These are phyloP conservation scores for Podilymbus podiceps DNA, from an alignment of 2,113 vertebrate genomes.

Conservation along the genomic window DNA sequence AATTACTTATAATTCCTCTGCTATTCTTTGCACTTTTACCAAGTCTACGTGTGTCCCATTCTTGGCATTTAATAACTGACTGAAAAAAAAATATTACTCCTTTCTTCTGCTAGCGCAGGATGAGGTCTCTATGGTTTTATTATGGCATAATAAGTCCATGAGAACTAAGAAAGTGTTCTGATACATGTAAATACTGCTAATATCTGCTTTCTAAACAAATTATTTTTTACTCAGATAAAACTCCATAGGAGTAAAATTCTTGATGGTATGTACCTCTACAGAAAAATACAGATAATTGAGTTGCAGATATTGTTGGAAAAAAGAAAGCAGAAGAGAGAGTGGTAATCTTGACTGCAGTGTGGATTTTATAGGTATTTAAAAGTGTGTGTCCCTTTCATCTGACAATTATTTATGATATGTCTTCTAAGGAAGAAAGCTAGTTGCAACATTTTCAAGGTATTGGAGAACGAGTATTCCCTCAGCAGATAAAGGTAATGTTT, in stretches of 20 bases:
- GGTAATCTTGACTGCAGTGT: neutral
- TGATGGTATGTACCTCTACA: too few species aligned
- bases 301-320: neutral
- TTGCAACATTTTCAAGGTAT: neutral
- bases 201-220: neutral
- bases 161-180: neutral
- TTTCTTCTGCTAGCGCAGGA: neutral
- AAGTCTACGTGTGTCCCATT: neutral
- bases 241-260: neutral
- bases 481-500: neutral
- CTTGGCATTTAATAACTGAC: neutral
- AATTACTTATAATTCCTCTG: neutral
- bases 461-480: neutral
- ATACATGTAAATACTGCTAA: neutral
- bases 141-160: neutral
- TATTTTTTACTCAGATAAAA: neutral
- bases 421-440: neutral
- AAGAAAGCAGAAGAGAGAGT: neutral
- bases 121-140: neutral
- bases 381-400: neutral
- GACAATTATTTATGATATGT: neutral
- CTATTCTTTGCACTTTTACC: neutral
- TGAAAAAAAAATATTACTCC: neutral
- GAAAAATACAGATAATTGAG: too few species aligned
- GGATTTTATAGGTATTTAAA: neutral